Base-by-base conservation (phyloP, 2,888 invertebrate genomes). In the Pristionchus maxplancki region DNA sequence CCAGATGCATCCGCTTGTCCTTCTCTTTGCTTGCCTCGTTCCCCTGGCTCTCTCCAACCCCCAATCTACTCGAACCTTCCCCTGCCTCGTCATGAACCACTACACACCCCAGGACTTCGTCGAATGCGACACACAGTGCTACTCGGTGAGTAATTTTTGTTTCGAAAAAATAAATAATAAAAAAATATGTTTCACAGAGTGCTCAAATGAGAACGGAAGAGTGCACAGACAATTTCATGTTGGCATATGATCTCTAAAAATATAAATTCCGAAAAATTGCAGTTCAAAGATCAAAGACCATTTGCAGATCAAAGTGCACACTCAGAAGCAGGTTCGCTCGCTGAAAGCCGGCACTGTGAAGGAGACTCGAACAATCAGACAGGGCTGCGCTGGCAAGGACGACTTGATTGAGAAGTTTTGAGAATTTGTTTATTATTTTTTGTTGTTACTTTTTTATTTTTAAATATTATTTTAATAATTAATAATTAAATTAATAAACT, bases 71-170 rank as follows among this genome's bases (percentile, higher is more conserved):
- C 67, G 34, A 11, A 67, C 64, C 17, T 74, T 74, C 40, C 37
- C 74, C 6, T 74, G 74, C n/a, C 20, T 40, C 4, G 78, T 78
- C 28, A 24, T 13, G 78, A 78, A 78, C 28, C 78, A 78, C 48
- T 78, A 78, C 78, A 78, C 48, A 3, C 44, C 40, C n/a, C 78
- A 44, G 78, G 78, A 40, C 15, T 78, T 28, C 28, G 44, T 78
- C 48, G 78, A 40, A n/a, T 78, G 78, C 44, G 78, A 78, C 9
- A 78, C 78, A 9, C 74, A 78, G 74, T 78, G 74, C 74, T 78
- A 78, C n/a, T 1, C 74, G 8, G 74, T 78, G 28, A 78, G 74
- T 40, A 37, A 17, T 31, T 71, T 5, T 58, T 58, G n/a, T 58
- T 58, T 48, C 48, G 48, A 48, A 48, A 48, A 48, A 48, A 48